These are phyloP conservation scores for Drosophila lini DNA, from an alignment of 1,140 invertebrate genomes.

Conservation along the genomic window DNA sequence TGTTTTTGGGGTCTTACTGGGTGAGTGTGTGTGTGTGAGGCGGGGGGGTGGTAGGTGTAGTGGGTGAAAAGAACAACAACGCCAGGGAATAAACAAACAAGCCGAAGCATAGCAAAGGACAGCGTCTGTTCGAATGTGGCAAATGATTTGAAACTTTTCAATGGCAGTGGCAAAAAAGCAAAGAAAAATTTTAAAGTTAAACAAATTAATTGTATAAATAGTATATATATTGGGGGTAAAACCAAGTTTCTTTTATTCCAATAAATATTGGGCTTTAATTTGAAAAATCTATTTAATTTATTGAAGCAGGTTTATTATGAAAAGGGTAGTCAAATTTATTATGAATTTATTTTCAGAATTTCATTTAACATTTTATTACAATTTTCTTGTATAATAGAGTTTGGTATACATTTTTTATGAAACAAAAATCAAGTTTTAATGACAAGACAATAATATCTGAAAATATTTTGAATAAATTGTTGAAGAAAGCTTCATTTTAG, in stretches of 20 bases:
- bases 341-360: no score
- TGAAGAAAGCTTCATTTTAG: no score
- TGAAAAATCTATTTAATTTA: no score
- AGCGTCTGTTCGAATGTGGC: conserved; percentile 55
- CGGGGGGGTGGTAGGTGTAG: background rate
- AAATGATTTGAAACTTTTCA: conserved; percentile 52
- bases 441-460: background rate
- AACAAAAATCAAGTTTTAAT: background rate
- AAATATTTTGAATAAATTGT: no score
- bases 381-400: background rate
- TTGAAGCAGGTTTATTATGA: no score
- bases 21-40: background rate
- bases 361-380: no score
- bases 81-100: conserved; percentile 64
- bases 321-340: no score
- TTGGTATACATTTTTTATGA: no score
- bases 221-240: no score
- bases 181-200: background rate
- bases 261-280: no score
- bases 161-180: conserved; percentile 14
- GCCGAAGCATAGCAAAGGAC: conserved; percentile 30
- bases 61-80: conserved; percentile 54
- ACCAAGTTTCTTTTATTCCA: no score
- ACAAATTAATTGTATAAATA: no score
- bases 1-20: conserved; percentile 6